Evolutionary conservation across 2,888 invertebrate species (phyloP).

Genomic region (Idaea straminata): DNA sequence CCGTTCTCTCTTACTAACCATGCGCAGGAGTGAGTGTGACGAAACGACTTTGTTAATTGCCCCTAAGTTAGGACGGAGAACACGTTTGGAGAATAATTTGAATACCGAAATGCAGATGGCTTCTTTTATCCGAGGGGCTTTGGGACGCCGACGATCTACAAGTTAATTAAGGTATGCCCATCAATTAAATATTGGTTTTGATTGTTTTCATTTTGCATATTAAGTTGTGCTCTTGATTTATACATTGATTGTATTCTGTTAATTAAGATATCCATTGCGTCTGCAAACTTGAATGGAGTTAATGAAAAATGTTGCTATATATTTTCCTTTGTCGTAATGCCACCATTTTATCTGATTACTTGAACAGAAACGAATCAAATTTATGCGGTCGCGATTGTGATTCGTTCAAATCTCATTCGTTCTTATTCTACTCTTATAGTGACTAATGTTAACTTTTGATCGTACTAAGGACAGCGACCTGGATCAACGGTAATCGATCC

Average conservation of each 20-base stretch:
- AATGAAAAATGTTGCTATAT: conserved; percentile 20
- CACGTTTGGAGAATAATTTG: conserved; percentile 79
- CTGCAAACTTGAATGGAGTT: conserved; percentile 28
- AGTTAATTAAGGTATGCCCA: conserved; percentile 79
- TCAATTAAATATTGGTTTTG: conserved; percentile 78
- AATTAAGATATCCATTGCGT: conserved; percentile 51
- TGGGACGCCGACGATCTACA: conserved; percentile 69
- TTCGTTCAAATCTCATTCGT: neutral
- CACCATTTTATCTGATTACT: neutral
- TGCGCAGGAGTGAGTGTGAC: conserved; percentile 77
- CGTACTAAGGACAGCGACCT: neutral
- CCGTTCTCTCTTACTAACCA: conserved; percentile 49
- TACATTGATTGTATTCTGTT: conserved; percentile 54
- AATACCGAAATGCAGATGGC: conserved; percentile 79
- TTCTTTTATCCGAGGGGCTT: conserved; percentile 71
- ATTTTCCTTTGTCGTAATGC: conserved; percentile 1
- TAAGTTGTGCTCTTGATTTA: conserved; percentile 64
- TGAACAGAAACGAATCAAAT: neutral
- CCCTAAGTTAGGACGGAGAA: conserved; percentile 58
- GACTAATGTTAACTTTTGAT: neutral
- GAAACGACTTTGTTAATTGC: conserved; percentile 55
- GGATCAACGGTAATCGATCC: neutral
- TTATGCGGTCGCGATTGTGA: neutral
- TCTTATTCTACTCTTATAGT: neutral
- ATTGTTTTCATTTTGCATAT: conserved; percentile 71